phyloP scores from a whole-genome alignment of 2,888 invertebrate genomes.

The Ormyrus rosae region DNA sequence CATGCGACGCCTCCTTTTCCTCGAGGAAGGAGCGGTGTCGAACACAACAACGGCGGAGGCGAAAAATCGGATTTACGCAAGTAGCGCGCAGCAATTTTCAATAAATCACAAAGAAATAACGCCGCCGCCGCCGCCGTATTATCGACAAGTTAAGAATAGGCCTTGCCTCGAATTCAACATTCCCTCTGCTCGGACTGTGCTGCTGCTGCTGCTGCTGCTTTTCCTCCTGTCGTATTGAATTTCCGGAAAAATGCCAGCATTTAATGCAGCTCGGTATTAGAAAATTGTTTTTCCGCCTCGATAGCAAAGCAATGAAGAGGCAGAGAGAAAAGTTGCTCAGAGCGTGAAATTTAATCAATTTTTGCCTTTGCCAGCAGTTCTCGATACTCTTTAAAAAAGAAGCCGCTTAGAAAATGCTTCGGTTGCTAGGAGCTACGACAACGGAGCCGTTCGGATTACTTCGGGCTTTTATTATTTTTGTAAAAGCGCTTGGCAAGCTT shows the following conservation, averaged over 20 bases:
- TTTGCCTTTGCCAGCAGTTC: not conserved
- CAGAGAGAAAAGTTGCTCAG: not conserved
- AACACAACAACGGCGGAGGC: not conserved
- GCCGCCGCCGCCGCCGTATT: not conserved
- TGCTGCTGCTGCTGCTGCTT: conserved; percentile 2
- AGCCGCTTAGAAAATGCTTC: not conserved
- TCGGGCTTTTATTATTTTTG: no score
- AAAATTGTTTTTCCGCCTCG: conserved; percentile 9
- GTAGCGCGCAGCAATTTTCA: conserved; percentile 4
- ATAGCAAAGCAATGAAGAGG: not conserved
- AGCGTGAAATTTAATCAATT: conserved; percentile 3
- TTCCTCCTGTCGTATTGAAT: conserved; percentile 24
- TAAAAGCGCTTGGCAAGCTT: no score
- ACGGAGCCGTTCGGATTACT: no score
- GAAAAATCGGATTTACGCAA: conserved; percentile 20
- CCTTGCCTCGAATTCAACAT: not conserved
- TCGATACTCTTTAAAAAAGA: not conserved
- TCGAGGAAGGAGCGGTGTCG: not conserved
- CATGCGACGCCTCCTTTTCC: conserved; percentile 2
- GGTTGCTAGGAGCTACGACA: no score
- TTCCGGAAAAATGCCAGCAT: conserved; percentile 10
- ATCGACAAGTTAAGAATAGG: conserved; percentile 38
- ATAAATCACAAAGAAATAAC: conserved; percentile 43
- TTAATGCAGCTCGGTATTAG: not conserved
- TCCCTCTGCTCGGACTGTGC: not conserved